phyloP scores from a whole-genome alignment of 2,888 invertebrate genomes.

The Pemphredon lugubris region DNA sequence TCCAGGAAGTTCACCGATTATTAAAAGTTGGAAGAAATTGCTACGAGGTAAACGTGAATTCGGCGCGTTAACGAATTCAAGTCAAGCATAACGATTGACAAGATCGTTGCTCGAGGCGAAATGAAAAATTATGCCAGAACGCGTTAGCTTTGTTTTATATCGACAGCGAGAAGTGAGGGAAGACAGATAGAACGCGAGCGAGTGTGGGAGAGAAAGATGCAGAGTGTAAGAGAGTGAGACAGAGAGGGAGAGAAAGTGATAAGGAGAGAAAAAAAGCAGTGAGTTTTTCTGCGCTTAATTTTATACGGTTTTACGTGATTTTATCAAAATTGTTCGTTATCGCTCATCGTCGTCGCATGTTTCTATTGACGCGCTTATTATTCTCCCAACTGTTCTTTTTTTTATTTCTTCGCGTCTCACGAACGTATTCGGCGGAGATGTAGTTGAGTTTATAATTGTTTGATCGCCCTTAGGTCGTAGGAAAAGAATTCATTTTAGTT shows the following conservation, averaged over 20 bases:
- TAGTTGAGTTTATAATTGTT: slow-evolving; percentile 2
- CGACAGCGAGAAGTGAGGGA: no score
- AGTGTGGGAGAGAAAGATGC: no score
- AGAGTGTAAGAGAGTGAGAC: no score
- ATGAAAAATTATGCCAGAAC: neutral
- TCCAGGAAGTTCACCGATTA: slow-evolving; percentile 68
- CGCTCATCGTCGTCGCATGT: neutral
- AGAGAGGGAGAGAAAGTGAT: no score
- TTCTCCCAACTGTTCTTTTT: neutral
- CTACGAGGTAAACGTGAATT: slow-evolving; percentile 34
- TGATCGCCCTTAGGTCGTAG: neutral
- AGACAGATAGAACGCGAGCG: no score
- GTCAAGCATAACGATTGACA: neutral
- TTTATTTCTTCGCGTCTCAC: neutral
- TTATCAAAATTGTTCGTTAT: slow-evolving; percentile 1
- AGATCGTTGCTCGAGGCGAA: neutral
- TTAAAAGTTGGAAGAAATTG: slow-evolving; percentile 66
- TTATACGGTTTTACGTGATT: neutral
- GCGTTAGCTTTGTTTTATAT: no score
- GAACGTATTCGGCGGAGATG: neutral
- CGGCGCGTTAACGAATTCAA: neutral
- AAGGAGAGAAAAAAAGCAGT: no score
- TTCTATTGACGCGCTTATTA: neutral
- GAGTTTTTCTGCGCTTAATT: neutral
- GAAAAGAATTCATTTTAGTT: slow-evolving; percentile 12